These are phyloP conservation scores for Muricea muricata DNA, from an alignment of 92 coral and sea anemone species.

Conservation along the genomic window DNA sequence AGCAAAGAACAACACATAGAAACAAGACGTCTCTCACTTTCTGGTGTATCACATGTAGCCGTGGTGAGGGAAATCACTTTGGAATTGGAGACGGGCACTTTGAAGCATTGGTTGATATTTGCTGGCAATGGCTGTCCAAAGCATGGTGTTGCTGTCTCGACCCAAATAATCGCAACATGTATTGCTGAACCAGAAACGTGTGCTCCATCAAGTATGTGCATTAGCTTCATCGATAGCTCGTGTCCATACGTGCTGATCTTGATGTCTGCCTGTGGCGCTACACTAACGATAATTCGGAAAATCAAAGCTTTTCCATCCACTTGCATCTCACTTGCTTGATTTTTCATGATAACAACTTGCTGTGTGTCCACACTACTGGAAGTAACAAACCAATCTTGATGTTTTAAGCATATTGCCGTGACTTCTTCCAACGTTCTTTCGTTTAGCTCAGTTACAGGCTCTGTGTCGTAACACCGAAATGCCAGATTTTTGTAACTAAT, in stretches of 20 bases:
- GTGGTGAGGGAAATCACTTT: slow-evolving; percentile 8
- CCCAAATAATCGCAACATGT: not conserved
- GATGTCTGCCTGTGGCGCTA: not conserved
- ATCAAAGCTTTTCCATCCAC: not conserved
- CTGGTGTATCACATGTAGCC: not conserved
- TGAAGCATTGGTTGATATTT: not conserved
- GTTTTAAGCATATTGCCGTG: not conserved
- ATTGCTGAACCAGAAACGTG: slow-evolving; percentile 12
- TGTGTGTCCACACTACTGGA: not conserved
- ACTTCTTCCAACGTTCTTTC: not conserved
- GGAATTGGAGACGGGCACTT: slow-evolving; percentile 2
- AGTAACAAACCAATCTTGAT: slow-evolving; percentile 12
- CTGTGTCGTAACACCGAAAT: not conserved
- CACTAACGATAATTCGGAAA: not conserved
- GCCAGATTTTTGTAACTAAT: not conserved
- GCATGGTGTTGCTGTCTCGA: slow-evolving; percentile 24
- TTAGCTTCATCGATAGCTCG: not conserved
- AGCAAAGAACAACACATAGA: slow-evolving; percentile 12
- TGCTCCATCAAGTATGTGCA: not conserved
- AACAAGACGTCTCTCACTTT: not conserved
- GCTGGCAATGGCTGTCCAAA: slow-evolving; percentile 8
- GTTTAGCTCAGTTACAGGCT: not conserved
- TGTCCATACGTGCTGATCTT: slow-evolving; percentile 14
- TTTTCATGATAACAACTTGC: slow-evolving; percentile 1
- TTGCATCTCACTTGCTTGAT: not conserved